phyloP scores from a whole-genome alignment of 2,888 invertebrate species.

The Isoperla grammatica region DNA sequence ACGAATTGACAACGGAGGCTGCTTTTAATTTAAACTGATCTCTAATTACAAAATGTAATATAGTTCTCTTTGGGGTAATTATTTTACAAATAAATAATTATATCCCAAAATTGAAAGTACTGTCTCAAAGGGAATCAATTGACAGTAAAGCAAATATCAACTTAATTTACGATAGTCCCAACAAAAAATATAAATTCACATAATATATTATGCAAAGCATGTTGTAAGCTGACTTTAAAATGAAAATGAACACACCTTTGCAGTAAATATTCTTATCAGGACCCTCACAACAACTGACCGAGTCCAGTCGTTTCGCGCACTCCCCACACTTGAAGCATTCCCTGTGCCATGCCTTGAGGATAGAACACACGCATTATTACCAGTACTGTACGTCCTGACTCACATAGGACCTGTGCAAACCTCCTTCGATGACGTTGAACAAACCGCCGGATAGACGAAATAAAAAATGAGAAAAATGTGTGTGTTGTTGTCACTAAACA shows the following conservation, averaged over 20 bases:
- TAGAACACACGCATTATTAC: not conserved
- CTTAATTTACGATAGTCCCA: too few species aligned
- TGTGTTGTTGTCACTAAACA: not conserved
- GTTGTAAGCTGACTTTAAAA: too few species aligned
- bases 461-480: not conserved
- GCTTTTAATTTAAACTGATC: too few species aligned
- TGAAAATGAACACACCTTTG: constrained; percentile 64
- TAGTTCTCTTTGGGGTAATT: too few species aligned
- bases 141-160: too few species aligned
- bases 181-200: too few species aligned
- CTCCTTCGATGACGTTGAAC: not conserved
- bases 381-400: not conserved
- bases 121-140: too few species aligned
- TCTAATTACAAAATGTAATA: too few species aligned
- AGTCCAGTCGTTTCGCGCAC: constrained; percentile 83
- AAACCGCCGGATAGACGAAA: not conserved
- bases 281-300: constrained; percentile 87
- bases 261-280: constrained; percentile 95
- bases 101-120: too few species aligned
- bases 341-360: constrained; percentile 79
- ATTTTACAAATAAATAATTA: too few species aligned
- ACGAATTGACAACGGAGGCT: too few species aligned
- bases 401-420: not conserved
- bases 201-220: too few species aligned
- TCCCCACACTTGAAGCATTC: constrained; percentile 90